phyloP scores from a whole-genome alignment of 2,113 vertebrate genomes.

The Heterochromis multidens region DNA sequence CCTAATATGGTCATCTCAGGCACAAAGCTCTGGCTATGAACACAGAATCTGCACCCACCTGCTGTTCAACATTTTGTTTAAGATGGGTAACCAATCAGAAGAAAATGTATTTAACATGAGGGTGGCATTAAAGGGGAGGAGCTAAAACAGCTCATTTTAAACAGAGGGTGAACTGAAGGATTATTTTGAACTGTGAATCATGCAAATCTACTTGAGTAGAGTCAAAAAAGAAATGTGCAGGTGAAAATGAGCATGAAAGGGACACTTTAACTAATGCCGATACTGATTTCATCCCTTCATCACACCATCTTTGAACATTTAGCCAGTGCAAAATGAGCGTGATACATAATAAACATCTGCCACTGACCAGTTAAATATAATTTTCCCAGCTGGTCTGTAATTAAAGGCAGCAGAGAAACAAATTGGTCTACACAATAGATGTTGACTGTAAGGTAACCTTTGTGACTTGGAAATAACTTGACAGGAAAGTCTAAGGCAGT shows the following conservation, averaged over 20 bases:
- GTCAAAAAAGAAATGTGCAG: background rate
- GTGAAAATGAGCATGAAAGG: background rate
- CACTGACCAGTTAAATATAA: background rate
- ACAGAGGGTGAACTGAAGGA: background rate
- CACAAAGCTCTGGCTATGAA: background rate
- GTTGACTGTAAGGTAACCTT: background rate
- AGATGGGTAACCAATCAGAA: background rate
- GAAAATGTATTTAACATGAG: background rate
- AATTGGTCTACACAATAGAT: background rate
- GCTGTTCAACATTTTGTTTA: background rate
- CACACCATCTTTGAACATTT: background rate
- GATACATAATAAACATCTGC: background rate
- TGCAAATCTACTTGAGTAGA: background rate
- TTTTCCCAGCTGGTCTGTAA: background rate
- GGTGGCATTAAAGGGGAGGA: background rate
- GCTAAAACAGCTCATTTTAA: background rate
- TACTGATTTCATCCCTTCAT: background rate
- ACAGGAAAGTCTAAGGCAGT: background rate
- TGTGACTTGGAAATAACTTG: background rate
- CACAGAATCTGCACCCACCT: accelerated
- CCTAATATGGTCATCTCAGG: background rate
- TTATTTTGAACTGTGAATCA: background rate
- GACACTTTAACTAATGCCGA: background rate
- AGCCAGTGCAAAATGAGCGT: background rate
- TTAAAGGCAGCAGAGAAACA: background rate